Base-by-base conservation (phyloP, 2,797 vertebrate species). In the Mionectes olivaceus region DNA sequence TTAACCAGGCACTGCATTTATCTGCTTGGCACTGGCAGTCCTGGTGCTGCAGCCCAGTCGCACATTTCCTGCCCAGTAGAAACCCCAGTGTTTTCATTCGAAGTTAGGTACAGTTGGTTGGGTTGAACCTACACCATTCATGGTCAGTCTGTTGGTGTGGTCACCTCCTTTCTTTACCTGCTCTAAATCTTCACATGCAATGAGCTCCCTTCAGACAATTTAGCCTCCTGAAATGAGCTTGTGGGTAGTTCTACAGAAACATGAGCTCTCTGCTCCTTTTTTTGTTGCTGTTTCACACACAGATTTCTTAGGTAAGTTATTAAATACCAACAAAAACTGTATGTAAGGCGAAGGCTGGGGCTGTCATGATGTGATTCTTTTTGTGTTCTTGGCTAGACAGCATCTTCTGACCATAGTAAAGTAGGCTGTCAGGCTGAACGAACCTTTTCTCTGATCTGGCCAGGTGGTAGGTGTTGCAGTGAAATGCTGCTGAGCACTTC, bases 351-450 rank as follows among this genome's bases (percentile, higher is more conserved):
- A 37, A 74, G 32, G 21, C 35, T 23, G 23, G 9, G 8, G 19
- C 6, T 28, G 7, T 49, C 23, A 8, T 19, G 4, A 43, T 67
- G 32, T 24, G 37, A 85, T 21, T 64, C 19, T 25, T 46, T 57
- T 41, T 13, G 7, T 37, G 33, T 47, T 49, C 44, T 80, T 60
- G 15, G 3, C 63, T 59, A 30, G 55, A 28, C 16, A 83, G 17
- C 33, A 64, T 61, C 50, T 83, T 61, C 41, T 67, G 67, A 44
- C 59, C 0, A 0, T 32, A 9, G 13, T 1, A 1, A 43, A 49
- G 15, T 18, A 63, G 77, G 28, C 24, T 86, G 18, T 24, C 39
- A 37, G 63, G 6, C 23, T 70, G 68, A 22, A 39, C 10, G 69
- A n/a, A 13, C 12, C 32, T 63, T 41, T 70, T 22, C 44, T 80